A percentile compares a stretch with the other conserved stretches of the same genome.
phyloP scores from a whole-genome alignment of 2,113 vertebrate genomes.

The Miniopterus natalensis region DNA sequence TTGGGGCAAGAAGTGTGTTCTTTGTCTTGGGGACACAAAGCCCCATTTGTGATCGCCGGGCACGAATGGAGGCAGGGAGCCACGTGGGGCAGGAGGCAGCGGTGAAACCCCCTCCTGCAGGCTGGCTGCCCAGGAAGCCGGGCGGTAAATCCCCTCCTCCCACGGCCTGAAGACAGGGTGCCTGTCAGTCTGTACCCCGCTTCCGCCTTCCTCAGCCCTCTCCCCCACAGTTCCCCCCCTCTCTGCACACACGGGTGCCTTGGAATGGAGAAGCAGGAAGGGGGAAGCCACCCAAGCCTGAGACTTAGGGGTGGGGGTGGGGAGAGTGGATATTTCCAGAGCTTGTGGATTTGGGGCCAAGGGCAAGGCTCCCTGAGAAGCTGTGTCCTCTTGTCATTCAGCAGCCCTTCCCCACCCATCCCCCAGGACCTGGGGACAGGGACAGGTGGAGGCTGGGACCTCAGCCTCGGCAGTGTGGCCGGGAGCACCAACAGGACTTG shows the following conservation, averaged over 20 bases:
- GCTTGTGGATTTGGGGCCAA: background rate
- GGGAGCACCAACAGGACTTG: background rate
- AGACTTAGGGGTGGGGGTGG: background rate
- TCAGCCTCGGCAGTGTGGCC: background rate
- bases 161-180: background rate
- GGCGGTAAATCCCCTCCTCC: background rate
- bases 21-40: constrained; percentile 74
- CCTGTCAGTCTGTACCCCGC: background rate
- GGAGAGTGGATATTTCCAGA: constrained; percentile 59
- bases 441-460: background rate
- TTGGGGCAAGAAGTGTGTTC: background rate
- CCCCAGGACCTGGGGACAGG: background rate
- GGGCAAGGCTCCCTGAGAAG: background rate
- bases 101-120: background rate
- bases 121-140: constrained; percentile 42
- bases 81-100: constrained; percentile 29
- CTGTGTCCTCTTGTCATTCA: background rate
- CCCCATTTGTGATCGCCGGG: background rate
- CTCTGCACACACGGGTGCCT: background rate
- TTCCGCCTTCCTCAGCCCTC: constrained; percentile 34
- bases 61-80: constrained; percentile 68
- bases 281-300: background rate
- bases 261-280: constrained; percentile 70
- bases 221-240: background rate
- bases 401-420: too few species aligned